Evolutionary conservation across 2,888 invertebrate species (phyloP), one percentile per base, ranked within the genome.

Genomic region (Baronia brevicornis): DNA sequence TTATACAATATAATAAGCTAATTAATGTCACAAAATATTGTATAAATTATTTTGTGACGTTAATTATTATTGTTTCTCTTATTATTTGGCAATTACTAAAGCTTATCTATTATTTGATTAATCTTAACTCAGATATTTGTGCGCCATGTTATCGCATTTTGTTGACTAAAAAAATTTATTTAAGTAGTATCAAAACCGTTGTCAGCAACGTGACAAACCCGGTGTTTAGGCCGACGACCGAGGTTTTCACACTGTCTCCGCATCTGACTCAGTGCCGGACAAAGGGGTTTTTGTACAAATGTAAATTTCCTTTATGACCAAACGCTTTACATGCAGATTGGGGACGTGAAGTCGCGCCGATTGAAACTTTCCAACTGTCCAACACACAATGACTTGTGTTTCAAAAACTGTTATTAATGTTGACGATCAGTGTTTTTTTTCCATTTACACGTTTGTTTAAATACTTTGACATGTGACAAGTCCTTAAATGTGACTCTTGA

Each of bases 291-390:
- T 67, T 69, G 69, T 77, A 63, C 66, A 69, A 55, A 82, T 82
- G 80, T 73, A 74, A 80, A 80, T 79, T 59, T 53, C 61, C 60
- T 63, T 72, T 73, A 73, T 71, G 64, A 46, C 46, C 42, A 49
- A 45, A 5, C 50, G 67, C 65, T 77, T 74, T 57, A 74, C 71
- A 75, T 77, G 74, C 70, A 69, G 72, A 77, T 74, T 73, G 71
- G 61, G 48, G 46, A 65, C 63, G 59, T 54, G 51, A 48, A 54
- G 54, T 43, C 49, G 41, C 46, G 48, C 44, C 54, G 60, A 67
- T 65, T 59, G 62, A 55, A 56, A 62, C 60, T 64, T 65, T 65
- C 58, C 51, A 65, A 58, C 53, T 54, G 55, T 54, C 50, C 46
- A 49, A 48, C 48, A 46, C 47, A 55, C 51, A 54, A 58, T 53